A percentile compares a stretch with the other conserved stretches of the same genome.
Evolutionary conservation across 1,140 invertebrate species (phyloP).

Genomic region (Meteorus sp.): DNA sequence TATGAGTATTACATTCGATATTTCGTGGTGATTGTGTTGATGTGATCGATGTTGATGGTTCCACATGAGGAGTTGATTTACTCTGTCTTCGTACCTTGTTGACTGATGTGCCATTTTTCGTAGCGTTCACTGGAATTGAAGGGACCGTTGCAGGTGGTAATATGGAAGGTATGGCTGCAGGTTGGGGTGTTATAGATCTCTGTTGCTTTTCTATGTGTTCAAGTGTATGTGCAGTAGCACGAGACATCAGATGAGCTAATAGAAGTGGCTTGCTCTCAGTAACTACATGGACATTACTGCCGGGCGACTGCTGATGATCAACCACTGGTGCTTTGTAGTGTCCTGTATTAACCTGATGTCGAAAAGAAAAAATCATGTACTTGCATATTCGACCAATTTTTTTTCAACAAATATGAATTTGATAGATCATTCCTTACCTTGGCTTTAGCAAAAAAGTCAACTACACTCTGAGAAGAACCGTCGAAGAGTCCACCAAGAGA

Average conservation of each 20-base stretch:
- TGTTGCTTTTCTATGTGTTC: slow-evolving; percentile 89
- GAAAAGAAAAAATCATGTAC: neutral
- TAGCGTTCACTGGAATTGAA: slow-evolving; percentile 33
- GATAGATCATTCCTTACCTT: slow-evolving; percentile 58
- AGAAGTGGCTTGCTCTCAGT: slow-evolving; percentile 61
- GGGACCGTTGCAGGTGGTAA: slow-evolving; percentile 33
- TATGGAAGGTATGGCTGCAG: slow-evolving; percentile 33
- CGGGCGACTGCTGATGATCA: slow-evolving; percentile 55
- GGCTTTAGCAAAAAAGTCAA: slow-evolving; percentile 83
- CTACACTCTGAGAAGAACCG: slow-evolving; percentile 74
- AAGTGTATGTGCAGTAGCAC: slow-evolving; percentile 75
- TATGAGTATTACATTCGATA: slow-evolving; percentile 21
- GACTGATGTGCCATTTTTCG: slow-evolving; percentile 16
- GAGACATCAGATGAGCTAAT: slow-evolving; percentile 75
- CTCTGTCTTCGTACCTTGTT: slow-evolving; percentile 43
- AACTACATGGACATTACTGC: slow-evolving; percentile 42
- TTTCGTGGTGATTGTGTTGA: slow-evolving; percentile 33
- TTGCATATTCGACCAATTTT: neutral
- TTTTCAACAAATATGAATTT: neutral
- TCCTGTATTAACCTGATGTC: slow-evolving; percentile 47
- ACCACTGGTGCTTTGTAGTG: slow-evolving; percentile 44
- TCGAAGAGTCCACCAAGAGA: slow-evolving; percentile 45
- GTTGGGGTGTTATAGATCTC: slow-evolving; percentile 69
- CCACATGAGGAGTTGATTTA: slow-evolving; percentile 32
- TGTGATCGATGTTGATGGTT: slow-evolving; percentile 32